Percentiles rank a stretch among this genome's conserved stretches.
These are phyloP conservation scores for Meganola albula DNA, from an alignment of 2,888 invertebrate genomes.

Conservation along the genomic window DNA sequence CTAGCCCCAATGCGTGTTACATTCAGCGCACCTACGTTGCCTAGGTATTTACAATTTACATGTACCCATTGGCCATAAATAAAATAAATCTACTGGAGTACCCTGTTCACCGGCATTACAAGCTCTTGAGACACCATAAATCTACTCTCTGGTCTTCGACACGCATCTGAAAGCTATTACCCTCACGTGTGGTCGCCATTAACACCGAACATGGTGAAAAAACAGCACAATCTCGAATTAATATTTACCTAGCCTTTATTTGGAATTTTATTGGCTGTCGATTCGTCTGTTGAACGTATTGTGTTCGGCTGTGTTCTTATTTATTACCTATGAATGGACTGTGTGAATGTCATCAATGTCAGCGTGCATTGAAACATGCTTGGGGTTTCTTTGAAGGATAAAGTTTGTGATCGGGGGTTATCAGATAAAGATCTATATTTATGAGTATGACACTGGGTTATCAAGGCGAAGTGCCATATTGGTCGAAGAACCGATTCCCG, in stretches of 20 bases:
- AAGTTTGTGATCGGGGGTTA: too few species aligned
- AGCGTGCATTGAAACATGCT: too few species aligned
- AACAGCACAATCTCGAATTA: slow-evolving; percentile 32
- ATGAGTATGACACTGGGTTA: too few species aligned
- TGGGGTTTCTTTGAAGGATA: too few species aligned
- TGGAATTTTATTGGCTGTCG: slow-evolving; percentile 28
- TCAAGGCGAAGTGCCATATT: too few species aligned
- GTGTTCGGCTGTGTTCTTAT: slow-evolving; percentile 25
- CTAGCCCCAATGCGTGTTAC: slow-evolving; percentile 25
- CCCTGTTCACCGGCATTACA: slow-evolving; percentile 41
- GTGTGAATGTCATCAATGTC: too few species aligned
- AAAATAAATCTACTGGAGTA: slow-evolving; percentile 47
- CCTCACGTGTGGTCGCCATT: slow-evolving; percentile 41
- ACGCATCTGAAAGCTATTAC: slow-evolving; percentile 34
- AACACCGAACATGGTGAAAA: too few species aligned
- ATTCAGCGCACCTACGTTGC: slow-evolving; percentile 22
- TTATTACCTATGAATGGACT: slow-evolving; percentile 20
- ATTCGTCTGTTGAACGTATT: slow-evolving; percentile 23
- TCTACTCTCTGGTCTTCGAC: slow-evolving; percentile 39
- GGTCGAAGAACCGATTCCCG: too few species aligned
- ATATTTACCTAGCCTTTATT: slow-evolving; percentile 33
- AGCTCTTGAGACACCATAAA: slow-evolving; percentile 40
- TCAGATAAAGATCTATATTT: too few species aligned
- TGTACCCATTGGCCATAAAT: slow-evolving; percentile 45
- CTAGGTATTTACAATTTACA: too few species aligned